These are phyloP conservation scores for Ophiodon elongatus DNA, from an alignment of 2,113 vertebrate species.

Conservation along the genomic window DNA sequence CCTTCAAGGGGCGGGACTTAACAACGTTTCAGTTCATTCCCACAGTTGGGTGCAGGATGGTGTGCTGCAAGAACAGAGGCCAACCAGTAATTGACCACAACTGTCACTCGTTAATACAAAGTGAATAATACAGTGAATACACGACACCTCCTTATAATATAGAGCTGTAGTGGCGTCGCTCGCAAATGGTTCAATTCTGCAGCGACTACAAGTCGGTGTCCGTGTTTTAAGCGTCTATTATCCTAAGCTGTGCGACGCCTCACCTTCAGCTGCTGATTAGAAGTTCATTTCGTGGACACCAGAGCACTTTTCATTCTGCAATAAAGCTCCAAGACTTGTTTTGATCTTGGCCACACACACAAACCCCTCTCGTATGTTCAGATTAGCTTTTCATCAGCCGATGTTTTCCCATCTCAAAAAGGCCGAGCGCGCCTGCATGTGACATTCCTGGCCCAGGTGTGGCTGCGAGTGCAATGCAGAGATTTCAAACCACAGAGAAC, in stretches of 20 bases:
- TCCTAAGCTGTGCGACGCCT: background rate
- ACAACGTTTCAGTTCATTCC: too few species aligned
- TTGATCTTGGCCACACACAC: background rate
- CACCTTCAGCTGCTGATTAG: background rate
- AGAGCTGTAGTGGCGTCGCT: background rate
- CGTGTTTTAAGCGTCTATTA: background rate
- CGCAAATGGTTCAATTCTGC: too few species aligned
- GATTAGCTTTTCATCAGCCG: background rate
- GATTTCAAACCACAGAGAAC: conserved; percentile 18
- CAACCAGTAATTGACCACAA: too few species aligned
- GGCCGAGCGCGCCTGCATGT: conserved; percentile 29
- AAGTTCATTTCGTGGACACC: background rate
- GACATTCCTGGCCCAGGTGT: conserved; percentile 46
- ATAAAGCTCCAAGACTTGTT: background rate
- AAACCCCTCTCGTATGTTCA: background rate
- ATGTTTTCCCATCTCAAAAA: conserved; percentile 19
- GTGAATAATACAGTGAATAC: background rate
- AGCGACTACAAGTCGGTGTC: too few species aligned
- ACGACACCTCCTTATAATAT: background rate
- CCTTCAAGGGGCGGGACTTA: too few species aligned
- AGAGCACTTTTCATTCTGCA: background rate
- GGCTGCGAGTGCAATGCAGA: background rate
- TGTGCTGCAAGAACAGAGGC: too few species aligned
- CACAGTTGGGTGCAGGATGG: too few species aligned
- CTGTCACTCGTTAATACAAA: background rate